phyloP scores from a whole-genome alignment of 2,113 vertebrate species.

The Periophthalmodon schlosseri region DNA sequence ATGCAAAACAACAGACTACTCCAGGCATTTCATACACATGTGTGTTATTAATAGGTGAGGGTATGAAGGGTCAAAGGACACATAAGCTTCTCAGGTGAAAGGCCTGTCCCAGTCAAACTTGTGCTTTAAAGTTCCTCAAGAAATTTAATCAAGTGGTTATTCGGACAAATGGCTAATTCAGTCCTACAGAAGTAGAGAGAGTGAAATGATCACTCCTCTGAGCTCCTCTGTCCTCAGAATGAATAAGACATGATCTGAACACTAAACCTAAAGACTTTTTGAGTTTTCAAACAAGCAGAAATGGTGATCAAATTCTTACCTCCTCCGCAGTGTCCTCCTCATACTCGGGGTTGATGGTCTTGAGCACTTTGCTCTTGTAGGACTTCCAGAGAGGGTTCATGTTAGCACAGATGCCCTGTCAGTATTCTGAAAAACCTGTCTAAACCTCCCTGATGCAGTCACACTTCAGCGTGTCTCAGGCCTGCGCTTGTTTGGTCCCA shows the following conservation, averaged over 20 bases:
- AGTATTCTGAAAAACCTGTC: conserved; percentile 25
- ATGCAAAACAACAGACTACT: neutral
- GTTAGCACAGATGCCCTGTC: conserved; percentile 35
- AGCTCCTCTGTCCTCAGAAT: conserved; percentile 31
- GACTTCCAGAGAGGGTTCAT: conserved; percentile 82
- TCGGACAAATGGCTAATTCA: neutral
- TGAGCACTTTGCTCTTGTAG: conserved; percentile 82
- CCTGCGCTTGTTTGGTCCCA: conserved; percentile 35
- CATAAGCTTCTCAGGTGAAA: neutral
- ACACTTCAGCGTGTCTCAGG: conserved; percentile 42
- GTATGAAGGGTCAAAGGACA: neutral
- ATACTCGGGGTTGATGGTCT: conserved; percentile 77
- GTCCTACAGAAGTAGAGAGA: neutral
- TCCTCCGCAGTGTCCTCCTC: conserved; percentile 73
- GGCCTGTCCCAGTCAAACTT: neutral
- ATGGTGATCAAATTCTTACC: conserved; percentile 51
- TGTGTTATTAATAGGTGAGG: neutral
- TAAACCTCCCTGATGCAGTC: conserved; percentile 32
- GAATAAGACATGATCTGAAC: conserved; percentile 54
- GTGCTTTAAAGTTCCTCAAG: conserved; percentile 20
- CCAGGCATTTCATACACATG: neutral
- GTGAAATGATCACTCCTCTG: neutral
- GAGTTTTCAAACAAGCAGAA: conserved; percentile 2
- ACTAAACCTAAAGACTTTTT: conserved; percentile 33
- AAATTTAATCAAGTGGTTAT: neutral